Evolutionary conservation across 2,113 vertebrate species (phyloP).

Genomic region (Calidris pugnax): DNA sequence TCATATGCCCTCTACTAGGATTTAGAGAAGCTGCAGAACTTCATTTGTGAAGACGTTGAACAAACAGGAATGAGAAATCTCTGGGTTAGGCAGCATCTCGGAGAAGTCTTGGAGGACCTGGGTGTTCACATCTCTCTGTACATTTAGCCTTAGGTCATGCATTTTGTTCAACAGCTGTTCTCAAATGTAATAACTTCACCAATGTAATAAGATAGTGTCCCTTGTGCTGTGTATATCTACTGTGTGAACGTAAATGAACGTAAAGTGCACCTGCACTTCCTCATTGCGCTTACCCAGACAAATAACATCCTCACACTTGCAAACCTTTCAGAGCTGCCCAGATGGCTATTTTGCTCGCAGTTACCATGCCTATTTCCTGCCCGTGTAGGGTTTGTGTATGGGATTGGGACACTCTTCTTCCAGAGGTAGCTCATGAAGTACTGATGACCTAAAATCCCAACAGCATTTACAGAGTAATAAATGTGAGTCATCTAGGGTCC

Average conservation of each 20-base stretch:
- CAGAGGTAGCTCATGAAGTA: not conserved
- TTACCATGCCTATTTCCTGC: not conserved
- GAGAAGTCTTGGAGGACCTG: not conserved
- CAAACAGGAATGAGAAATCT: not conserved
- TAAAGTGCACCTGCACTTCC: not conserved
- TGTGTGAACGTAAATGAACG: not conserved
- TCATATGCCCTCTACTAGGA: not conserved
- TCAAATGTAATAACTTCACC: not conserved
- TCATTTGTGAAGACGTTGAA: not conserved
- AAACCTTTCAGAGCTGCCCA: not conserved
- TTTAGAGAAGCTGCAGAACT: not conserved
- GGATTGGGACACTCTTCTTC: not conserved
- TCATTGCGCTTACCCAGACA: not conserved
- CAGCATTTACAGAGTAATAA: not conserved
- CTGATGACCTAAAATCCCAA: not conserved
- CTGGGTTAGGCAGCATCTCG: not conserved
- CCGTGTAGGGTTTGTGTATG: not conserved
- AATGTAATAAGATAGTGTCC: not conserved
- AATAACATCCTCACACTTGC: not conserved
- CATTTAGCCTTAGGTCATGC: not conserved
- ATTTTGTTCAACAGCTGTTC: not conserved
- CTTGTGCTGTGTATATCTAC: not conserved
- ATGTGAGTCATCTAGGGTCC: not conserved
- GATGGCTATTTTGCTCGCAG: not conserved
- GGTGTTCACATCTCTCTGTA: not conserved